Base-by-base conservation (phyloP, 2,888 invertebrate genomes). In the Abrostola tripartita region DNA sequence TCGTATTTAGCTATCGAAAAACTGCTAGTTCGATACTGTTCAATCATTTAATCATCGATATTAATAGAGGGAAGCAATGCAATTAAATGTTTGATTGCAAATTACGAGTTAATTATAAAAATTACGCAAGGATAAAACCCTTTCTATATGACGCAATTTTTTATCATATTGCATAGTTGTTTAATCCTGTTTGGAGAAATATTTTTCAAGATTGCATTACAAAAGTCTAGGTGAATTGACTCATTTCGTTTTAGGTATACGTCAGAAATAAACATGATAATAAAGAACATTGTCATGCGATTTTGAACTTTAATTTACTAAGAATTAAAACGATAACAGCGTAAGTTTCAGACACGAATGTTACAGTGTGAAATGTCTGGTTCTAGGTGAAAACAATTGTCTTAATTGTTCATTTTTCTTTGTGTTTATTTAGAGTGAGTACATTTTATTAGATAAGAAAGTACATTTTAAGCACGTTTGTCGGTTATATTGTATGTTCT, bases 101-200 rank as follows among this genome's bases (percentile, higher is more conserved):
- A 77, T 68, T 40, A 71, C 65, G 73, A 58, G 60, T 74, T 75
- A 76, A 76, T 72, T 65, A 59, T 51, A 60, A 78, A 80, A 77
- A 76, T 82, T 83, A 77, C 78, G 83, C 88, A 90, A 90, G 88
- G 86, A 86, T 87, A 86, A 85, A 82, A 70, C 85, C 89, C 89
- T 90, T 90, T 89, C 89, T 88, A 87, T 61, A 84, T 91, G 90
- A 91, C 78, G 90, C 89, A 91, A 90, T 77, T 81, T 84, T 82
- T 78, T 80, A 80, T 84, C 72, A 71, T 75, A 76, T 91, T 90
- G 85, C 90, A 83, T 85, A 84, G 82, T 81, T 69, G 83, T 71
- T 79, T 75, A 76, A 78, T 79, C 77, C 72, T 79, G 79, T 81
- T 81, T 51, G 53, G 37, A 76, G 78, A 75, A 74, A 71, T 69